Base-by-base conservation (phyloP, 1,140 invertebrate genomes). In the Drosophila kurseongensis region DNA sequence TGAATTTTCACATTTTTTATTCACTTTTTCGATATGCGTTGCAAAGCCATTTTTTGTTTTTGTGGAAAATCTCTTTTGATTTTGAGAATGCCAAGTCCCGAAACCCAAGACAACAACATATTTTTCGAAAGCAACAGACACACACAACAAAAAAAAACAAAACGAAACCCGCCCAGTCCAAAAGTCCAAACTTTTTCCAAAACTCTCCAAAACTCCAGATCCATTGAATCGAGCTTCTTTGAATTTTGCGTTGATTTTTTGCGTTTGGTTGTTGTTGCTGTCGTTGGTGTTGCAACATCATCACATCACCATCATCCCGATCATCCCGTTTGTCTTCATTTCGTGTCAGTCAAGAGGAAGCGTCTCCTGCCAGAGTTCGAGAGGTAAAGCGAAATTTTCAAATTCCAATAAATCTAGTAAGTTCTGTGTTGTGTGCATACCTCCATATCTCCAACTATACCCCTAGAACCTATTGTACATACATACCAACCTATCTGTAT, bases 261-360 rank as follows among this genome's bases (percentile, higher is more conserved):
- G 57, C 67, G 42, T 84, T 76, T 55, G 50, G 44, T 83, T 79
- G 67, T 75, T 76, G 71, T 63, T 80, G 76, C 78, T 73, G 58
- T 80, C 56, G 78, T 72, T 83, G 55, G 52, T 76, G 80, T 73
- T 78, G 74, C 55, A 51, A 61, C 82, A 75, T 85, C 82, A 67
- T 75, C 45, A 67, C 72, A 75, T 50, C 72, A 75, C 38, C 58
- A 77, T 62, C 81, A 77, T 84, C 81, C 52, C 50, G 51, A 60
- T 76, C 72, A 76, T 75, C 60, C 47, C 71, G 32, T 82, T 85
- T 80, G 83, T 85, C 83, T 85, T 85, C 69, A 78, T 78, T 85
- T 82, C 67, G 84, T 88, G 80, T 88, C 83, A 88, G 83, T 88
- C 83, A 83, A 85, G 16, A 86, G 83, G 83, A 85, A 76, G 68